Conservation (phyloP, 2,113 vertebrate species). For the Entomyzon cyanotis region DNA sequence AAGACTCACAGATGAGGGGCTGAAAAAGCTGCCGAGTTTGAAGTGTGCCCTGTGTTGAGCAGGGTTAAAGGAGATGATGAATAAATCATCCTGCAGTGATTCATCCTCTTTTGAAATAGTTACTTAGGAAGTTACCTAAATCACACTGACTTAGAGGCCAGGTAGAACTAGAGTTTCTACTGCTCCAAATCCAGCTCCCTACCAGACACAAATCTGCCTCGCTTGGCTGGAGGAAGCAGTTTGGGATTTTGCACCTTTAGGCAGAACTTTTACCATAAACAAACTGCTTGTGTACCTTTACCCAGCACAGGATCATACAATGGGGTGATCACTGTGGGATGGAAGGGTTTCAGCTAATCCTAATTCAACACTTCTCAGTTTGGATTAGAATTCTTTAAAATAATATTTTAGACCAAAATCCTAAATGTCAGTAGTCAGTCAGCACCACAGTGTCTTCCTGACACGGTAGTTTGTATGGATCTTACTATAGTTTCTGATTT, state of each 20-base stretch:
- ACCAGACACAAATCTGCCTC: neutral
- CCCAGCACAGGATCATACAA: neutral
- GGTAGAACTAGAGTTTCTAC: neutral
- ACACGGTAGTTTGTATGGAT: neutral
- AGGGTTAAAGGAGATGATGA: neutral
- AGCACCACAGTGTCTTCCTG: neutral
- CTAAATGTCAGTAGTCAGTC: neutral
- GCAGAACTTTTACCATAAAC: neutral
- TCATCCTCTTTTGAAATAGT: neutral
- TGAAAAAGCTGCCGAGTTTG: neutral
- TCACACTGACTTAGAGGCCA: neutral
- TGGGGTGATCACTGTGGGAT: neutral
- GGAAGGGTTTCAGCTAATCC: slow-evolving; percentile 7
- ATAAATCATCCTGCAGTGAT: neutral
- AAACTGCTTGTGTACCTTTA: neutral
- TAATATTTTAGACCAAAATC: neutral
- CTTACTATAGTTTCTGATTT: neutral
- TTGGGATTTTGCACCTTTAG: neutral
- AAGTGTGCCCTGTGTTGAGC: neutral
- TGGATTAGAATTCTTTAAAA: neutral
- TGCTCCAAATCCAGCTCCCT: neutral
- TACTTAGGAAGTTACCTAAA: neutral
- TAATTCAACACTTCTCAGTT: neutral
- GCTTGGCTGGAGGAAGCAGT: neutral
- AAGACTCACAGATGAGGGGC: neutral